phyloP scores from a whole-genome alignment of 2,113 vertebrate genomes.

The Onychostruthus taczanowskii region DNA sequence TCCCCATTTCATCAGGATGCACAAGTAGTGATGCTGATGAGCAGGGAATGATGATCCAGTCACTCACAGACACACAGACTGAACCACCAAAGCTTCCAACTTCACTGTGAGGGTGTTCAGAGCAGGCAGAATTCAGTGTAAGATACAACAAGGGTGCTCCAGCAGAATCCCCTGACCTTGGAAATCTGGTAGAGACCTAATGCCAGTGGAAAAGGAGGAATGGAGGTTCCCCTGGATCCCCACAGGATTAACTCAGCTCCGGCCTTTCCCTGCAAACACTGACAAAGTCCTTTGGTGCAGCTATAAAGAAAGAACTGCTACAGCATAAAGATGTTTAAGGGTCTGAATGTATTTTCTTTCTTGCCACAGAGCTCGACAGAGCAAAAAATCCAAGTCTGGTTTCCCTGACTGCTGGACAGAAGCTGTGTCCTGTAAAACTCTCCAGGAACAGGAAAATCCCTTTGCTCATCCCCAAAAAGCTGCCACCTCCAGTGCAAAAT shows the following conservation, averaged over 20 bases:
- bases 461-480: not conserved
- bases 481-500: rapidly evolving
- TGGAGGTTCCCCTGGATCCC: not conserved
- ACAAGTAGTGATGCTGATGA: not conserved
- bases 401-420: not conserved
- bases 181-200: not conserved
- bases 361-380: rapidly evolving
- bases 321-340: not conserved
- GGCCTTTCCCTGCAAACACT: not conserved
- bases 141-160: not conserved
- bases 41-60: rapidly evolving
- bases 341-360: not conserved
- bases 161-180: not conserved
- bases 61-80: not conserved
- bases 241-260: not conserved
- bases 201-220: not conserved
- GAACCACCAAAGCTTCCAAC: not conserved
- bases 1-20: rapidly evolving
- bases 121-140: not conserved
- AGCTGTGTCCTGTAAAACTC: not conserved
- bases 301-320: not conserved
- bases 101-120: rapidly evolving
- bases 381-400: not conserved
- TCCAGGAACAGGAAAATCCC: not conserved
- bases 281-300: not conserved